phyloP scores from a whole-genome alignment of 2,113 vertebrate species.

The Ptilorrhoa leucosticta region DNA sequence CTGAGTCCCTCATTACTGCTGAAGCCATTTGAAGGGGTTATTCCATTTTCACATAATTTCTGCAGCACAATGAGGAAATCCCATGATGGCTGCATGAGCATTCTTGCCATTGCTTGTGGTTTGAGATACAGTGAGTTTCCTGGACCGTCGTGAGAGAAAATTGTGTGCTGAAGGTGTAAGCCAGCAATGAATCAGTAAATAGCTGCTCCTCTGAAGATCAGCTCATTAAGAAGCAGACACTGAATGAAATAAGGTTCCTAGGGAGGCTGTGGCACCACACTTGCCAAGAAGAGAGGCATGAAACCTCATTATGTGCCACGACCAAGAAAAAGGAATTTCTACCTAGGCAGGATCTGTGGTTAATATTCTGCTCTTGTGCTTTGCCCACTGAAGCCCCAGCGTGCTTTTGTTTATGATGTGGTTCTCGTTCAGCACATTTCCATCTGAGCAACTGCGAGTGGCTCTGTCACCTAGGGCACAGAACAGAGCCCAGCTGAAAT shows the following conservation, averaged over 20 bases:
- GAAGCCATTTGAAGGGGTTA: not conserved
- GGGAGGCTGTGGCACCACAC: not conserved
- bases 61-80: not conserved
- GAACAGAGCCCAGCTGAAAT: not conserved
- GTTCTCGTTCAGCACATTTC: conserved; percentile 25
- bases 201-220: not conserved
- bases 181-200: not conserved
- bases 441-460: not conserved
- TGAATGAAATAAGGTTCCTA: conserved; percentile 22
- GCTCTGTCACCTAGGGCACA: not conserved
- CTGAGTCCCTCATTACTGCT: not conserved
- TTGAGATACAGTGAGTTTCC: not conserved
- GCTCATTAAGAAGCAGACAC: conserved; percentile 12
- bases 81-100: not conserved
- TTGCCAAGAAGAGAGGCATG: not conserved
- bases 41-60: not conserved
- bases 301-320: conserved; percentile 23
- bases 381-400: not conserved
- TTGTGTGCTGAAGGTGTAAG: not conserved
- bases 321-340: conserved; percentile 17
- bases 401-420: conserved; percentile 31
- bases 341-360: conserved; percentile 12
- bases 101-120: not conserved
- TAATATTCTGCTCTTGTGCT: conserved; percentile 46
- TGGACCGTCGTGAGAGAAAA: not conserved